Base-by-base conservation (phyloP, 1,140 invertebrate species). In the Eciton burchellii region DNA sequence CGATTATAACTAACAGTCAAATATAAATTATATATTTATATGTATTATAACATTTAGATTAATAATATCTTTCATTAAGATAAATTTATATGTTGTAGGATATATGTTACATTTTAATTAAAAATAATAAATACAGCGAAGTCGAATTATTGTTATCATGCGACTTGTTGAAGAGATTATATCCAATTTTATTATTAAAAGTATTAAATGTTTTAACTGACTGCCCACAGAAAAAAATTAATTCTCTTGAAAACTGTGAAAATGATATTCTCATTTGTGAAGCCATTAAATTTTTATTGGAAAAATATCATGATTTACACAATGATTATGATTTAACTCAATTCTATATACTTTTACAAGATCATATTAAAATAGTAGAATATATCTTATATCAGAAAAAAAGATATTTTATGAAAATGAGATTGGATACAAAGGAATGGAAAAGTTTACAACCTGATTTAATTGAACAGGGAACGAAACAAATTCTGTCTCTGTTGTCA, bases 161-260 rank as follows among this genome's bases (percentile, higher is more conserved):
- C 82, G 43, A 79, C 19, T 35, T 84, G 56, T 70, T 93, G 16
- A 84, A 85, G 70, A 70, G 62, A 66, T 81, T 92, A 14, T 92
- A 91, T 91, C 81, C 90, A 57, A 54, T 84, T 26, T 71, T 92
- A 35, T 73, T 93, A 3, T 70, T 93, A 9, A 88, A 92, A 82
- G 54, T 83, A 79, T 65, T 88, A 56, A 60, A 81, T 9, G 54
- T 83, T 76, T 65, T 88, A 56, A 60, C 77, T 9, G 16, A 82
- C 3, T 88, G 29, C 73, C 26, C 49, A 5, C 47, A 84, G 3
- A 43, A 72, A 57, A 41, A 85, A 52, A 52, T 59, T 6, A 2
- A 65, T 49, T 81, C 59, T 19, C 21, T n/a, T 12, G 77, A 88
- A 82, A 74, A 19, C 9, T 81, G 66, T 35, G 54, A 89, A 62